Conservation (phyloP, 2,888 invertebrate genomes). For the Xanthorhoe designata region DNA sequence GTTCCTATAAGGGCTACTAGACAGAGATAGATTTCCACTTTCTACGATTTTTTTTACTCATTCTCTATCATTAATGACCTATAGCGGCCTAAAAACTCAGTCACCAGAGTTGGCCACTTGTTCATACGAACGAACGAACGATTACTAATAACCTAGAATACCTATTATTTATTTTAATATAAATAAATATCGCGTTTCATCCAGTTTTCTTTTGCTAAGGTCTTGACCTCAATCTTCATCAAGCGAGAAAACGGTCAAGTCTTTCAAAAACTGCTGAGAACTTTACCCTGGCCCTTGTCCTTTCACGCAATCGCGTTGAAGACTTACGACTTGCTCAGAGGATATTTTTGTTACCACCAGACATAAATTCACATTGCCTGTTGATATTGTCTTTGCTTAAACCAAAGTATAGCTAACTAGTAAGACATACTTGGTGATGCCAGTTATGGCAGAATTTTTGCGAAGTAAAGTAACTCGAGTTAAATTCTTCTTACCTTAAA, state of each 20-base stretch:
- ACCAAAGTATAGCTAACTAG: neutral
- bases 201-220: constrained; percentile 16
- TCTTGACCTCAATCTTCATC: constrained; percentile 24
- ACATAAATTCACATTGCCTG: neutral
- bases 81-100: too few species aligned
- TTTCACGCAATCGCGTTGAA: neutral
- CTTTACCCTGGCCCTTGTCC: neutral
- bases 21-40: too few species aligned
- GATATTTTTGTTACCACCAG: neutral
- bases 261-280: neutral
- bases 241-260: constrained; percentile 10
- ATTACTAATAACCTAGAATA: too few species aligned
- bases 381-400: neutral
- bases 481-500: too few species aligned
- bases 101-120: too few species aligned
- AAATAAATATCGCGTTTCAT: constrained; percentile 15
- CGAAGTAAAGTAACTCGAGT: too few species aligned
- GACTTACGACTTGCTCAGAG: neutral
- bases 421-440: neutral
- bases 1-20: too few species aligned
- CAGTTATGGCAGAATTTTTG: neutral
- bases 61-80: too few species aligned
- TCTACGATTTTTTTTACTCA: too few species aligned
- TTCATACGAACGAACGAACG: too few species aligned
- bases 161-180: too few species aligned